These are phyloP conservation scores for Ailurus styani DNA, from an alignment of 2,113 vertebrate genomes.

Conservation along the genomic window DNA sequence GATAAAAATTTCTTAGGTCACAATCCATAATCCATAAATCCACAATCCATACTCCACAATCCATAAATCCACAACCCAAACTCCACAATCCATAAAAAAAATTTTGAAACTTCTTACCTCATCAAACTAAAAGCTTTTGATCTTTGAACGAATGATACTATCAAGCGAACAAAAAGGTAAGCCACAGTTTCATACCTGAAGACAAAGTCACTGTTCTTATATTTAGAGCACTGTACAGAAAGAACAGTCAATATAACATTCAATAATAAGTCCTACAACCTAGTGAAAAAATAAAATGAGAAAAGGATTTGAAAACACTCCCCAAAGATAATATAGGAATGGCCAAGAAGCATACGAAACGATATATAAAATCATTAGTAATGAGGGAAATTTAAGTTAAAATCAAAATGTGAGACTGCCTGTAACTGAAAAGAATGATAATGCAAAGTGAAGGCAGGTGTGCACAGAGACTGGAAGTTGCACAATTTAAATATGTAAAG, in stretches of 20 bases:
- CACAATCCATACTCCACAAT: neutral
- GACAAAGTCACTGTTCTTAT: neutral
- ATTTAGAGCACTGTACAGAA: neutral
- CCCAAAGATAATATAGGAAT: neutral
- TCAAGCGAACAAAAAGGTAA: neutral
- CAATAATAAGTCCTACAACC: neutral
- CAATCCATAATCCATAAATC: neutral
- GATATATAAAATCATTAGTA: neutral
- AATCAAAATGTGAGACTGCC: neutral
- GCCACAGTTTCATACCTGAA: neutral
- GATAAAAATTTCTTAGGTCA: neutral
- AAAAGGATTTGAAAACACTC: neutral
- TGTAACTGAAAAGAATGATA: neutral
- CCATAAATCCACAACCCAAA: too few relatives aligned
- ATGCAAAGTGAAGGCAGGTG: neutral
- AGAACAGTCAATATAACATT: neutral
- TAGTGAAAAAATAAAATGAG: neutral
- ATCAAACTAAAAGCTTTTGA: conserved; percentile 6
- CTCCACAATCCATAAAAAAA: neutral
- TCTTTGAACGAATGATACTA: neutral
- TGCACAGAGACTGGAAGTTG: neutral
- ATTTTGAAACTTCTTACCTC: neutral
- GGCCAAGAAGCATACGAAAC: neutral
- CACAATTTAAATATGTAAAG: neutral
- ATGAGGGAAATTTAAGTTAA: neutral